These are phyloP conservation scores for Polypedilum pembai DNA, from an alignment of 1,140 invertebrate species.

Conservation along the genomic window DNA sequence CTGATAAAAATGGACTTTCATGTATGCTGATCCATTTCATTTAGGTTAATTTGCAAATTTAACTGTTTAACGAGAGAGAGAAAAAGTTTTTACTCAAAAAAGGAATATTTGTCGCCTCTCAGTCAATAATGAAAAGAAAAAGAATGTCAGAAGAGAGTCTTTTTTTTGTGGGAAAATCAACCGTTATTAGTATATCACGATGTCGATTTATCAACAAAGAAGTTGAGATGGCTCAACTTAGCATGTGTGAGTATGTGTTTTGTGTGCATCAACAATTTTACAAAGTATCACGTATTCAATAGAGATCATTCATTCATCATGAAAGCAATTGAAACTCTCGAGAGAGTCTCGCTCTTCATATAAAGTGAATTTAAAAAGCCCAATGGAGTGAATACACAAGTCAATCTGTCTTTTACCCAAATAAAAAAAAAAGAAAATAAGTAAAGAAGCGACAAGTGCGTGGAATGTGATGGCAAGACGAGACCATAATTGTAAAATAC, in stretches of 20 bases:
- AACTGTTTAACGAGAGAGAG: neutral
- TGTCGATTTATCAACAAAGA: slow-evolving; percentile 9
- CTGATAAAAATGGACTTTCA: no score
- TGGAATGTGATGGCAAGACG: neutral
- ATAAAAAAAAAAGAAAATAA: neutral
- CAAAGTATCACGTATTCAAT: slow-evolving; percentile 7
- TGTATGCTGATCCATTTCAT: neutral
- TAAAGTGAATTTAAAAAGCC: neutral
- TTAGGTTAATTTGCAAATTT: neutral
- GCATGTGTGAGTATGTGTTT: neutral
- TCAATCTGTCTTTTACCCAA: neutral
- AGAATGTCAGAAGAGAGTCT: neutral
- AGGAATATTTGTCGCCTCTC: neutral
- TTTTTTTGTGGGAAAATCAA: neutral
- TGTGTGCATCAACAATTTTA: neutral
- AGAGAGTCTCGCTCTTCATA: neutral
- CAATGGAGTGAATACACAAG: neutral
- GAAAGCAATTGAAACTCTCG: neutral
- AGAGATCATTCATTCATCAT: slow-evolving; percentile 12
- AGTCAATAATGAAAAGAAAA: no score
- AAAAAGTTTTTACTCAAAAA: neutral
- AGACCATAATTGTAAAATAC: neutral
- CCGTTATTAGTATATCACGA: slow-evolving; percentile 17
- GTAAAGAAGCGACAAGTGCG: neutral
- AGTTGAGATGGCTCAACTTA: neutral